Conservation (phyloP, 2,797 vertebrate species). For the Ceyx erithaca region DNA sequence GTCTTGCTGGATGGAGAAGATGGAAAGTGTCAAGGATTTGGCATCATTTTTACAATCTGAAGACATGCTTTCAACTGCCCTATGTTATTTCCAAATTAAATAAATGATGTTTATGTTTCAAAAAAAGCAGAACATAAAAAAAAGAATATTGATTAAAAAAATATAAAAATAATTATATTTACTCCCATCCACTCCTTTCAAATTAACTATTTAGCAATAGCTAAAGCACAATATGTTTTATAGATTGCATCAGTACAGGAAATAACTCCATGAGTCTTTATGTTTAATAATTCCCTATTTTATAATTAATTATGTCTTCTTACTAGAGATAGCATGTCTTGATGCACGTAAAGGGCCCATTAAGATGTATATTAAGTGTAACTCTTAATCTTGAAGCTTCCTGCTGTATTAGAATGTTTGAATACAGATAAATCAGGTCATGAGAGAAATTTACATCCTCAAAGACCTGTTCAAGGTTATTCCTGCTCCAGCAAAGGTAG, state of each 20-base stretch:
- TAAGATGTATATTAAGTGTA: neutral
- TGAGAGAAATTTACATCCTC: neutral
- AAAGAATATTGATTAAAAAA: neutral
- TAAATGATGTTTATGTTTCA: neutral
- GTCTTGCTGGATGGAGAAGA: neutral
- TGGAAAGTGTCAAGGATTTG: neutral
- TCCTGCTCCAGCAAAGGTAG: neutral
- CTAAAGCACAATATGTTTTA: neutral
- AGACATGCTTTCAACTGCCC: neutral
- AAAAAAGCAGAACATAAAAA: neutral
- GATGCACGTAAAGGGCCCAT: neutral
- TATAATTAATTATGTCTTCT: neutral
- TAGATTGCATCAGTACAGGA: neutral
- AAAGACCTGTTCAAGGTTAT: constrained; percentile 11
- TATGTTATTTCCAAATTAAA: neutral
- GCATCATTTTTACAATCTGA: neutral
- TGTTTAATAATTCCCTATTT: neutral
- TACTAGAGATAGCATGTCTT: neutral
- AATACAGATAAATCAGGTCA: neutral
- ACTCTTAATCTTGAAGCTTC: neutral
- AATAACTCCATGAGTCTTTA: neutral
- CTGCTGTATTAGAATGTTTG: neutral
- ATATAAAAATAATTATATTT: neutral
- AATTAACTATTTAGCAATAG: neutral
- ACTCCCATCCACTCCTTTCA: neutral